Evolutionary conservation across 1,140 invertebrate species (phyloP).

Genomic region (Papilio xuthus): DNA sequence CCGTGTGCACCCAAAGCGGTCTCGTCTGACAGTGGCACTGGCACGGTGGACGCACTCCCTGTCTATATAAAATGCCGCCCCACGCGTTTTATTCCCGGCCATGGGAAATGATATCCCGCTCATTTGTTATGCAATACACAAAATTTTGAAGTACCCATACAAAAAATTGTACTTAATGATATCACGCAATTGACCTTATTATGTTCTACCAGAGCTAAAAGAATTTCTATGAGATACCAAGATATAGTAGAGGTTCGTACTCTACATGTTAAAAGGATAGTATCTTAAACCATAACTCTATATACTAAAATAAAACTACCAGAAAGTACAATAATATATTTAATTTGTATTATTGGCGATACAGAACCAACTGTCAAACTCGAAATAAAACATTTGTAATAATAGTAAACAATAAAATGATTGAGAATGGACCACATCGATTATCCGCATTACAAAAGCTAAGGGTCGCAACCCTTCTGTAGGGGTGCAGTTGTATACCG

Average conservation of each 20-base stretch:
- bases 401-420: background rate
- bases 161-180: background rate
- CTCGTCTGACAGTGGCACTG: slow-evolving; percentile 76
- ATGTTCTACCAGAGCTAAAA: background rate
- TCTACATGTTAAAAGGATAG: too few species aligned
- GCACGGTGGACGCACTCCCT: slow-evolving; percentile 64
- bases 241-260: background rate
- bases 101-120: slow-evolving; percentile 58
- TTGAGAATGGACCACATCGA: slow-evolving; percentile 10
- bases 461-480: slow-evolving; percentile 60
- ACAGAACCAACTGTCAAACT: background rate
- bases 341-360: background rate
- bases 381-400: slow-evolving; percentile 1
- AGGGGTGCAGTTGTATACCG: slow-evolving; percentile 55
- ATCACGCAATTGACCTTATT: background rate
- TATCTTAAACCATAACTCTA: too few species aligned
- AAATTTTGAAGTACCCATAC: too few species aligned
- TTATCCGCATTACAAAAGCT: slow-evolving; percentile 19
- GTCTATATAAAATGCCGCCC: slow-evolving; percentile 73
- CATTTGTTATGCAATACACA: too few species aligned
- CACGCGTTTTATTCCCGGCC: slow-evolving; percentile 66
- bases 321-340: background rate
- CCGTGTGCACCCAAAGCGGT: slow-evolving; percentile 70
- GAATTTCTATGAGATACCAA: background rate
- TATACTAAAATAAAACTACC: background rate